These are phyloP conservation scores for Drosophila chauvacae DNA, from an alignment of 1,140 invertebrate genomes.

Conservation along the genomic window DNA sequence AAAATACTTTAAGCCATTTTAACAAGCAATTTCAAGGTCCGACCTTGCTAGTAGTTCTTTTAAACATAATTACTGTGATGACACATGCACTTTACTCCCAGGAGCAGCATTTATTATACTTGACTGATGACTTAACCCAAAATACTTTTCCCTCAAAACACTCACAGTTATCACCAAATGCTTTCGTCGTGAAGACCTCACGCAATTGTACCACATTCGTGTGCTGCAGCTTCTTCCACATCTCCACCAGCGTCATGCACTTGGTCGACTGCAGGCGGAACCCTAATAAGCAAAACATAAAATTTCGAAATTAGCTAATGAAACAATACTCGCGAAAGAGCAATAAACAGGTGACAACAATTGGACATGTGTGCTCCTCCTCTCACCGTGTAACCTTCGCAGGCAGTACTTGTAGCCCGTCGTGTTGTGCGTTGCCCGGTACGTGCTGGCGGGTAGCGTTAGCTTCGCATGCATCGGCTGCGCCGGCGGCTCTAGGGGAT, in stretches of 20 bases:
- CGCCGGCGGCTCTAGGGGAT: conserved; percentile 92
- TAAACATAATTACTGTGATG: not conserved
- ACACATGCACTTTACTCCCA: conserved; percentile 3
- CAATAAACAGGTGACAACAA: not conserved
- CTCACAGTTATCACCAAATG: conserved; percentile 97
- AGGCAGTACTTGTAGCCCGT: conserved; percentile 94
- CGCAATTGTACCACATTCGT: conserved; percentile 96
- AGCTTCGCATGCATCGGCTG: conserved; percentile 89
- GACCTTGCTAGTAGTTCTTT: not conserved
- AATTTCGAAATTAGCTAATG: not conserved
- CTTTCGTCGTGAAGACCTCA: conserved; percentile 97
- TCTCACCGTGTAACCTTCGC: conserved; percentile 91
- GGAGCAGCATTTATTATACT: conserved; percentile 4
- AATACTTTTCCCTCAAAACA: conserved; percentile 56
- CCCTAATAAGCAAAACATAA: conserved; percentile 75
- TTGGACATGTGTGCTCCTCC: not conserved
- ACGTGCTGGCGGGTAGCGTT: conserved; percentile 92
- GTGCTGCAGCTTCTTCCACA: conserved; percentile 97
- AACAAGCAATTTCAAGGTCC: not conserved
- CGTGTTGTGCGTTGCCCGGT: conserved; percentile 95
- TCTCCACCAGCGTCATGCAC: conserved; percentile 93
- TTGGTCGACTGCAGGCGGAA: conserved; percentile 92
- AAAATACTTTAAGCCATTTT: not conserved
- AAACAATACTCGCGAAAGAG: not conserved
- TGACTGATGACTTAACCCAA: not conserved